Conservation (phyloP, 2,888 invertebrate species). For the Heliconius hortense region DNA sequence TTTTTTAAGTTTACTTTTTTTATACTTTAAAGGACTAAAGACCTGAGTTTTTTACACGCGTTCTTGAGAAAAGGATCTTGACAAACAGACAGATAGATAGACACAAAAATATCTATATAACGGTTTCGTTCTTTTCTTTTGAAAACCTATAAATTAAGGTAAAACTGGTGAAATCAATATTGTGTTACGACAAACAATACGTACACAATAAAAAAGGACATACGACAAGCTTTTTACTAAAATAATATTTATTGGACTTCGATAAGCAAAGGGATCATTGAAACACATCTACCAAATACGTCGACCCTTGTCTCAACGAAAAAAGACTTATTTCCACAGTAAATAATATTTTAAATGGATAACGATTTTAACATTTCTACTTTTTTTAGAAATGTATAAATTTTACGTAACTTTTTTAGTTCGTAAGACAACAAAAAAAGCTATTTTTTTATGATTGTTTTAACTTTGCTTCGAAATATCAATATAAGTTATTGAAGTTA, state of each 20-base stretch:
- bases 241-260: slow-evolving; percentile 25
- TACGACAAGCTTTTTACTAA: slow-evolving; percentile 15
- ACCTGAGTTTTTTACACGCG: too few relatives aligned
- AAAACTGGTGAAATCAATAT: neutral
- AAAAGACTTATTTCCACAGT: slow-evolving; percentile 23
- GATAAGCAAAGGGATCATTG: slow-evolving; percentile 36
- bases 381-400: neutral
- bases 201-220: slow-evolving; percentile 14
- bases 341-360: slow-evolving; percentile 36
- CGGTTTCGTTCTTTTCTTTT: too few relatives aligned
- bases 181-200: neutral
- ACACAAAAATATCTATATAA: too few relatives aligned
- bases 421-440: neutral
- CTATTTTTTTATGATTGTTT: neutral
- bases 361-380: slow-evolving; percentile 27
- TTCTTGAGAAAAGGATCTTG: too few relatives aligned
- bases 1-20: too few relatives aligned
- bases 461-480: neutral
- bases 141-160: too few relatives aligned
- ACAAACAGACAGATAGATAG: too few relatives aligned
- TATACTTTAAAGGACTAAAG: too few relatives aligned
- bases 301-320: slow-evolving; percentile 43
- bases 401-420: neutral
- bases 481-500: slow-evolving; percentile 7
- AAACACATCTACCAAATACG: slow-evolving; percentile 41